These are phyloP conservation scores for Periphyllus acericola DNA, from an alignment of 2,888 invertebrate genomes.

Conservation along the genomic window DNA sequence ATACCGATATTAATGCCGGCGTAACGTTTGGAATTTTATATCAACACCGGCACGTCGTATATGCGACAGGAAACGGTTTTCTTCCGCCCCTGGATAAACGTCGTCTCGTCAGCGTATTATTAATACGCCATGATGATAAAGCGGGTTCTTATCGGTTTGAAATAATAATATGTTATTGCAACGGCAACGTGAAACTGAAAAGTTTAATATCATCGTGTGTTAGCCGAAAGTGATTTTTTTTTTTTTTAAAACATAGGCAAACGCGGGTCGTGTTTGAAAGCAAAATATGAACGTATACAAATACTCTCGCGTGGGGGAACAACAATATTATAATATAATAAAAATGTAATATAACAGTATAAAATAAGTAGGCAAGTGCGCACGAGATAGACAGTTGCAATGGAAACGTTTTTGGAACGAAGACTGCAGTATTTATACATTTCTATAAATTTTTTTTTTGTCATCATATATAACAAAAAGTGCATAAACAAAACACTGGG, in stretches of 20 bases:
- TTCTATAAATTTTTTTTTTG: neutral
- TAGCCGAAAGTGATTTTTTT: too few relatives aligned
- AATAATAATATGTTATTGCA: too few relatives aligned
- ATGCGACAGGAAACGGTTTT: too few relatives aligned
- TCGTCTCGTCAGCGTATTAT: too few relatives aligned
- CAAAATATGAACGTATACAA: neutral
- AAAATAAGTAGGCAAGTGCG: too few relatives aligned
- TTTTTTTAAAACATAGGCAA: neutral
- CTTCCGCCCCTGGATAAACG: too few relatives aligned
- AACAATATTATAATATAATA: neutral
- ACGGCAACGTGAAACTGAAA: too few relatives aligned
- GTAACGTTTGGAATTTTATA: neutral
- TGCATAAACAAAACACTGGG: neutral
- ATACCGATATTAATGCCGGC: conserved; percentile 8
- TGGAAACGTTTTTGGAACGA: neutral
- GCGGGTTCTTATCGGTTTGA: too few relatives aligned
- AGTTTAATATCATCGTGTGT: too few relatives aligned
- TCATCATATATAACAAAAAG: neutral
- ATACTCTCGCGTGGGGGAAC: too few relatives aligned
- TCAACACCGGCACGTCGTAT: neutral
- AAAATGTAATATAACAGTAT: neutral
- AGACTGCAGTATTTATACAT: neutral
- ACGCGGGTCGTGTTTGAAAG: neutral
- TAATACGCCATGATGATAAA: too few relatives aligned
- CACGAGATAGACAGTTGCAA: too few relatives aligned